These are phyloP conservation scores for Thaleichthys pacificus DNA, from an alignment of 2,797 vertebrate species.

Conservation along the genomic window DNA sequence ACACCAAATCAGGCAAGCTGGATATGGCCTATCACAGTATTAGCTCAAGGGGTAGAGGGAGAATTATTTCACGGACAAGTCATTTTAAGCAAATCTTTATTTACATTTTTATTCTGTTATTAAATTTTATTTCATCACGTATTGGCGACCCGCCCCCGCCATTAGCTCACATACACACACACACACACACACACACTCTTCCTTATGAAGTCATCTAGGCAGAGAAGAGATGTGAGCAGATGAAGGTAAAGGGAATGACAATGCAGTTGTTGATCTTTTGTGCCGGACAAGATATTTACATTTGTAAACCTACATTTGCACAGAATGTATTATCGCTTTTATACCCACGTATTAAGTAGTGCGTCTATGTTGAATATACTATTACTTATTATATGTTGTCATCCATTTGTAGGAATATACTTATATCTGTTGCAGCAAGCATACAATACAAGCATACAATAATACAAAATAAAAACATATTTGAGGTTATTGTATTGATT, in stretches of 20 bases:
- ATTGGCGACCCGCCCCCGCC: slow-evolving; percentile 63
- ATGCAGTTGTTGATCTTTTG: slow-evolving; percentile 50
- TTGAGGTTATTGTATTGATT: too few relatives aligned
- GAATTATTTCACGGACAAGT: slow-evolving; percentile 98
- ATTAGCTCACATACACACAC: slow-evolving; percentile 58
- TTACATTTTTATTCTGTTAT: slow-evolving; percentile 99
- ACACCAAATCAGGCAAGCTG: slow-evolving; percentile 95
- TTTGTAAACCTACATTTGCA: slow-evolving; percentile 18
- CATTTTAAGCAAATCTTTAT: slow-evolving; percentile 99
- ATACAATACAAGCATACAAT: not conserved
- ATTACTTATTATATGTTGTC: not conserved
- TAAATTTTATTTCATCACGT: slow-evolving; percentile 93
- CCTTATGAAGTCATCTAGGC: slow-evolving; percentile 86
- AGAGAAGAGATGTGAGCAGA: slow-evolving; percentile 78
- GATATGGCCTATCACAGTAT: slow-evolving; percentile 90
- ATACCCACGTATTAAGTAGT: not conserved
- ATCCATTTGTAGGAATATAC: not conserved
- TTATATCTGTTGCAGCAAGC: not conserved
- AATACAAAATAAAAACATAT: not conserved
- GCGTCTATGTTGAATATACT: not conserved
- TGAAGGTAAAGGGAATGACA: slow-evolving; percentile 65
- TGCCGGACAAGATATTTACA: slow-evolving; percentile 20
- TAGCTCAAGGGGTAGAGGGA: slow-evolving; percentile 88
- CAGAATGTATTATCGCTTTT: slow-evolving; percentile 32
- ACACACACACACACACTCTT: slow-evolving; percentile 70